Conservation (phyloP, 2,888 invertebrate species). For the Spatulosminthurus flaviceps region DNA sequence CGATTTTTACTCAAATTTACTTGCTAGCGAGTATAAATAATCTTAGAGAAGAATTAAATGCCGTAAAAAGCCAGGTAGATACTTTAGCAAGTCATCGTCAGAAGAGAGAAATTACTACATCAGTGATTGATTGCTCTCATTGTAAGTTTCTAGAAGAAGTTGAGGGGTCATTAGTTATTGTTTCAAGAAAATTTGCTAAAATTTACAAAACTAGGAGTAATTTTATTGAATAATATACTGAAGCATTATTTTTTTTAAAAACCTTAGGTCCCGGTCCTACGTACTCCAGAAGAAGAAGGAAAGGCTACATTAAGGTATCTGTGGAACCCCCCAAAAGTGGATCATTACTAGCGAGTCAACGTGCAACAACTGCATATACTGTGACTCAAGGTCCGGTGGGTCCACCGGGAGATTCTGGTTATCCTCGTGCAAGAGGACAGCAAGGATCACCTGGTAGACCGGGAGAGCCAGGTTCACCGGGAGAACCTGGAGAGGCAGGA, state of each 20-base stretch:
- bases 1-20: slow-evolving; percentile 5
- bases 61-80: neutral
- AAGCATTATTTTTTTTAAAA: neutral
- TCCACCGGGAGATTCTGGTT: neutral
- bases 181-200: no score
- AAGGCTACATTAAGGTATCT: slow-evolving; percentile 36
- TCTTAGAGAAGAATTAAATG: slow-evolving; percentile 21
- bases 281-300: neutral
- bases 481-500: neutral
- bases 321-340: slow-evolving; percentile 1
- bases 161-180: neutral
- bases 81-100: neutral
- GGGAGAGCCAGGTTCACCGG: neutral
- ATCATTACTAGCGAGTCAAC: neutral
- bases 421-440: neutral
- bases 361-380: neutral
- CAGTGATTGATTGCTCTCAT: slow-evolving; percentile 28
- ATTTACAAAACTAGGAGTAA: neutral
- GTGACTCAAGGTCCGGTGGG: neutral
- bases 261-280: slow-evolving; percentile 11
- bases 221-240: neutral
- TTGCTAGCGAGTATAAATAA: neutral
- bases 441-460: neutral
- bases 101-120: neutral
- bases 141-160: slow-evolving; percentile 23